Evolutionary conservation across 2,797 vertebrate species (phyloP).

Genomic region (Sparidentex hasta): DNA sequence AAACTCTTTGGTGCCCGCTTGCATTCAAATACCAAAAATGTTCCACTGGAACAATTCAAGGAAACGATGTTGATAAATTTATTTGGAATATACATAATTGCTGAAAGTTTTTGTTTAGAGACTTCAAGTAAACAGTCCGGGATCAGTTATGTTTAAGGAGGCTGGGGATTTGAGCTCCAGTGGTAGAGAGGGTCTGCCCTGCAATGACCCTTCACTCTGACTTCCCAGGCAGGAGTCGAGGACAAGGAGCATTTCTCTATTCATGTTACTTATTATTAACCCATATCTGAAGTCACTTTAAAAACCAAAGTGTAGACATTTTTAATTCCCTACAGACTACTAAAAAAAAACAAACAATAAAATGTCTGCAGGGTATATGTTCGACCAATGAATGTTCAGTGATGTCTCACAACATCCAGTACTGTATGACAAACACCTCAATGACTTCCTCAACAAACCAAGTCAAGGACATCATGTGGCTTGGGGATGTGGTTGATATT

Average conservation of each 20-base stretch:
- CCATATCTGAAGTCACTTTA: background rate
- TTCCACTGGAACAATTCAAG: constrained; percentile 72
- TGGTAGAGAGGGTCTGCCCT: background rate
- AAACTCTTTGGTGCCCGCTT: constrained; percentile 4
- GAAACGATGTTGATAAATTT: constrained; percentile 67
- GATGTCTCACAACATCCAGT: too few relatives aligned
- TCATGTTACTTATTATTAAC: background rate
- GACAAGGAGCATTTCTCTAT: constrained; percentile 17
- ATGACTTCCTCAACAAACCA: too few relatives aligned
- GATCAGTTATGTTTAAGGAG: background rate
- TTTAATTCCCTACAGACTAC: too few relatives aligned
- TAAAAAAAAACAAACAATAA: too few relatives aligned
- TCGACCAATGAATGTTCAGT: too few relatives aligned
- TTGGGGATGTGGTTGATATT: too few relatives aligned
- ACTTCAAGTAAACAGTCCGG: constrained; percentile 36
- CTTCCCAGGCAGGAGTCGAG: background rate
- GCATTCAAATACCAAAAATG: constrained; percentile 48
- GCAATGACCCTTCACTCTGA: constrained; percentile 9
- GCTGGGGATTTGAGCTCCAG: background rate
- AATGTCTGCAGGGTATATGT: too few relatives aligned
- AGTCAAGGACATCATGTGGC: too few relatives aligned
- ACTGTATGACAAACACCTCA: too few relatives aligned
- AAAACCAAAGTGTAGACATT: background rate
- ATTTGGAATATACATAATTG: constrained; percentile 42
- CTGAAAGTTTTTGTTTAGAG: constrained; percentile 33